A percentile compares a stretch with the other conserved stretches of the same genome.
Evolutionary conservation across 2,113 vertebrate species (phyloP).

Genomic region (Axis porcinus): DNA sequence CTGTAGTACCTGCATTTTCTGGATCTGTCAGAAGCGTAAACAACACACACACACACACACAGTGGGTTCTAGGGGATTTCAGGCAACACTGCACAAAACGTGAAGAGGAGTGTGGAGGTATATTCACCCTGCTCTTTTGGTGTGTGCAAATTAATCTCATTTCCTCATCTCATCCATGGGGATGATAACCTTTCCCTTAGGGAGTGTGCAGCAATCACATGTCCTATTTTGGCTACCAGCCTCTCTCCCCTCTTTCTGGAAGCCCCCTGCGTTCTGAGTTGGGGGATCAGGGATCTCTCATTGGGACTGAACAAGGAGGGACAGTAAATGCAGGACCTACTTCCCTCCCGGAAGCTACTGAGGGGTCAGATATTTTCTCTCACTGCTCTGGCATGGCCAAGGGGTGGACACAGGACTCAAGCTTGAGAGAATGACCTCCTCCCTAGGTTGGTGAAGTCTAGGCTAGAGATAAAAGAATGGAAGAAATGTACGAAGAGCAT

Average conservation of each 20-base stretch:
- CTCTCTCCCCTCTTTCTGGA: background rate
- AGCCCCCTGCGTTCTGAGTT: background rate
- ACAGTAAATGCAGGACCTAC: background rate
- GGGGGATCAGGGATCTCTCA: background rate
- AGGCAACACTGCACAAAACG: too few relatives aligned
- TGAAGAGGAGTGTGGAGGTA: accelerated
- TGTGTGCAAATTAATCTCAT: background rate
- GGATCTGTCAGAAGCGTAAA: background rate
- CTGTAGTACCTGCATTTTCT: background rate
- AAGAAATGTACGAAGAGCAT: background rate
- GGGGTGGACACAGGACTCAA: background rate
- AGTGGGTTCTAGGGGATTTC: background rate
- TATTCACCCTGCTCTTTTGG: background rate
- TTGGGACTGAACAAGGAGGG: background rate
- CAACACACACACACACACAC: background rate
- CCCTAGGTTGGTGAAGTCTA: background rate
- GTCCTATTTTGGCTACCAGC: too few relatives aligned
- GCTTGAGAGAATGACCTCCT: background rate
- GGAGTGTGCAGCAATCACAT: too few relatives aligned
- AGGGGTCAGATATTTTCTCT: background rate
- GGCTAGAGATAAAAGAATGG: background rate
- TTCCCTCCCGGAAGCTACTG: background rate
- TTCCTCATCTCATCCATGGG: background rate
- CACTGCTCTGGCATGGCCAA: background rate
- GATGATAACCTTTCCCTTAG: background rate